Evolutionary conservation across 2,888 invertebrate species (phyloP).

Genomic region (Melinaea menophilus): DNA sequence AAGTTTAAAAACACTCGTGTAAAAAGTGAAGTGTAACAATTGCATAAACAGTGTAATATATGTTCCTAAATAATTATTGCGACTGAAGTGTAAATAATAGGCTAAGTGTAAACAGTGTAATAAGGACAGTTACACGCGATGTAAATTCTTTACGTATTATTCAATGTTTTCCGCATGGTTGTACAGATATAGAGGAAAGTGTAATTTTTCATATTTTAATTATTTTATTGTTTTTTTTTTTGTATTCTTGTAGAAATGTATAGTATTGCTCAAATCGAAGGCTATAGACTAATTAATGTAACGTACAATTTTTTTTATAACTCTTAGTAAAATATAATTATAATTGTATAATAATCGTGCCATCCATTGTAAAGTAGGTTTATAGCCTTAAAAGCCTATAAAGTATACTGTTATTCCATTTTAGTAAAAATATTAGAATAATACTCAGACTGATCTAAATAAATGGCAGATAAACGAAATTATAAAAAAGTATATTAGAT

Average conservation of each 20-base stretch:
- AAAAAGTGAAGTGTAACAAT: slow-evolving; percentile 19
- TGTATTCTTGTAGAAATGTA: slow-evolving; percentile 5
- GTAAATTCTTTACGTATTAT: slow-evolving; percentile 10
- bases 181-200: not conserved
- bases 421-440: slow-evolving; percentile 6
- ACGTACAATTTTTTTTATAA: not conserved
- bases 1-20: slow-evolving; percentile 37
- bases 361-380: slow-evolving; percentile 12
- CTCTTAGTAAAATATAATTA: not conserved
- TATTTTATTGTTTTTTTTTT: not conserved
- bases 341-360: not conserved
- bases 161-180: not conserved
- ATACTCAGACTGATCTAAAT: slow-evolving; percentile 12
- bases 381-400: no score
- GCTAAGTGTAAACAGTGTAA: slow-evolving; percentile 35
- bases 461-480: slow-evolving; percentile 31
- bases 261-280: slow-evolving; percentile 21
- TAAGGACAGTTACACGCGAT: slow-evolving; percentile 10
- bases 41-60: slow-evolving; percentile 43
- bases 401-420: slow-evolving; percentile 8
- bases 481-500: slow-evolving; percentile 27
- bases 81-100: slow-evolving; percentile 48
- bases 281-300: slow-evolving; percentile 10
- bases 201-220: not conserved
- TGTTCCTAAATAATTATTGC: slow-evolving; percentile 52